Base-by-base conservation (phyloP, 53 echinoderm and acorn worm species). In the Antedon mediterranea region DNA sequence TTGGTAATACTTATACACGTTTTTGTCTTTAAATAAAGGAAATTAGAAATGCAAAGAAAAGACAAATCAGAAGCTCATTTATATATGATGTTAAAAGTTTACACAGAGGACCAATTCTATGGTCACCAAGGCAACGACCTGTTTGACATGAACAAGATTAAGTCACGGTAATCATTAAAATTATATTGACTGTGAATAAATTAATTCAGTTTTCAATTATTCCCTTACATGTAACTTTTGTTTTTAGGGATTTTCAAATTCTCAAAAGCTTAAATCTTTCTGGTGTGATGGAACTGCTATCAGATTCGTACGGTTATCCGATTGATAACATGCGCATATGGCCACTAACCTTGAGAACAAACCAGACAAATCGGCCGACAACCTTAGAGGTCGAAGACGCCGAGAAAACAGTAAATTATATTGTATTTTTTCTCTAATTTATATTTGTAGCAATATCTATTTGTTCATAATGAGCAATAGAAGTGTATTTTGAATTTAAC, bases 81-180 rank as follows among this genome's bases (percentile, higher is more conserved):
- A 73, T 94, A 94, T 81, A 94, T 94, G 95, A 91, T 89, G 31
- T 75, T 94, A 33, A 89, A 89, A 73, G 95, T 94, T 29, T 85
- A 87, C 77, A 79, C 89, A 37, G 95, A 94, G 74, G 95, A 94
- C 70, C 89, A 94, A 57, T 86, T 94, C 89, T 94, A 89, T 79
- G 91, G 91, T 77, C 91, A 94, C 80, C 91, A 94, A 83, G 95
- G 89, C 79, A 94, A 94, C 37, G 95, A 94, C 82, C 85, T 91
- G 71, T 91, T 87, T 78, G 95, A 94, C 77, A 79, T 83, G 28
- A 91, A 93, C 73, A 90, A 85, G 81, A 80, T 87, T 37, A 82
- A 87, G 78, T 82, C 86, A 74, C 79, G 81, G 86, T 89, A 73
- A 86, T 37, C 4, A 37, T 37, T 37, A 37, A 37, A 11, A 11